Evolutionary conservation across 2,888 invertebrate species (phyloP).

Genomic region (Dicyrtomina minuta): DNA sequence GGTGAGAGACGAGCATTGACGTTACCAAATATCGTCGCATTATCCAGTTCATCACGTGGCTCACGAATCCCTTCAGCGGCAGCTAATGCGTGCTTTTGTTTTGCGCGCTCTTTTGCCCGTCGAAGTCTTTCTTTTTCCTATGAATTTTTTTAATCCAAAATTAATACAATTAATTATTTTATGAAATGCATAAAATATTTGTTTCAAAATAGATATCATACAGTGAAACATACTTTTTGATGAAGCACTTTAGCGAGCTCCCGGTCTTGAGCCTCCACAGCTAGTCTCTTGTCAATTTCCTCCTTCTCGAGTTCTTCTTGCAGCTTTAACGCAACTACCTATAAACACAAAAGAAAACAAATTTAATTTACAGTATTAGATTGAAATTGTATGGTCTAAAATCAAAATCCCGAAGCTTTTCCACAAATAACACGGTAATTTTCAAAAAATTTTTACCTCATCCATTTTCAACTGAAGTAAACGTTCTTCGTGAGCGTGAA

Average conservation of each 20-base stretch:
- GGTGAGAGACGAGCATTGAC: not conserved
- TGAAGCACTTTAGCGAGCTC: conserved; percentile 75
- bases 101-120: conserved; percentile 69
- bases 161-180: not conserved
- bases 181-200: not conserved
- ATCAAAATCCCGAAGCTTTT: not conserved
- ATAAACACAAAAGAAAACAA: conserved; percentile 49
- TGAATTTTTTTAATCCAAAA: not conserved
- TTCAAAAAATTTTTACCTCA: conserved; percentile 17
- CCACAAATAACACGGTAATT: not conserved
- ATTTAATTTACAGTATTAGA: no score
- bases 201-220: not conserved
- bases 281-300: no score
- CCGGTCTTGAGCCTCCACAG: conserved; percentile 78
- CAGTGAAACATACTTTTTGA: conserved; percentile 60
- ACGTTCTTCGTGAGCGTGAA: conserved; percentile 9
- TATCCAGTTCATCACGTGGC: not conserved
- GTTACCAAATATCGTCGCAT: not conserved
- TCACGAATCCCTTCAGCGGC: conserved; percentile 5
- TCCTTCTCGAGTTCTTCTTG: conserved; percentile 68
- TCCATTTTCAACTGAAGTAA: conserved; percentile 25
- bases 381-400: no score
- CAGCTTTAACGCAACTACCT: conserved; percentile 72
- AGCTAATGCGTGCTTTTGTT: conserved; percentile 64
- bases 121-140: conserved; percentile 70